Evolutionary conservation across 1,140 invertebrate species (phyloP), one percentile per base, ranked within the genome.

Genomic region (Pseudomyrmex gracilis): DNA sequence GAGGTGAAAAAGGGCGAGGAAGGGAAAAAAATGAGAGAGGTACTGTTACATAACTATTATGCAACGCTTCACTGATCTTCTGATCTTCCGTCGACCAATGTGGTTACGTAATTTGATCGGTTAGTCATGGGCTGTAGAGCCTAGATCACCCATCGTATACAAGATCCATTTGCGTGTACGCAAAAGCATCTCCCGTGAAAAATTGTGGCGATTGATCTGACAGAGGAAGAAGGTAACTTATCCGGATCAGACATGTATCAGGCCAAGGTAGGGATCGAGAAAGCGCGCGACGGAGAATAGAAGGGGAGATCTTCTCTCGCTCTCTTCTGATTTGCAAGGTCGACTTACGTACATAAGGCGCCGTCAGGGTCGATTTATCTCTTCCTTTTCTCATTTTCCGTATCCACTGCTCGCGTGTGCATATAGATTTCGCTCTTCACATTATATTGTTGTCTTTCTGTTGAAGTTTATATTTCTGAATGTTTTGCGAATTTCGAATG

Each of bases 321-420:
- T 74, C 51, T 47, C n/a, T 24, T 15, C 49, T 49, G 51, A 73
- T 82, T 73, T 49, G 67, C 63, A 66, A 61, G 58, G 53, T 66
- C 58, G 68, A 73, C 78, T 82, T 53, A 51, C 13, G 66, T 58
- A 43, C 63, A 49, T 45, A 47, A 77, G 47, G 43, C 64, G 55
- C 53, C 66, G 60, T 84, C 60, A 66, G 67, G 67, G 17, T 85
- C 83, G 66, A 82, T 80, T 85, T 67, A 73, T 70, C 67, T 71
- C 22, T 66, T 85, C 68, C 66, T 82, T 45, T 47, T 85, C 61
- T 67, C 66, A 51, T 66, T 80, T 80, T 70, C 66, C 15, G 63
- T 67, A 66, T 51, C 34, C 63, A 58, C 64, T 70, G 64, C 66
- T 80, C 66, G 53, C 55, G 45, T 20, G 53, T 43, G n/a, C 34